Conservation (phyloP, 2,888 invertebrate genomes). For the Drosophila mettleri region DNA sequence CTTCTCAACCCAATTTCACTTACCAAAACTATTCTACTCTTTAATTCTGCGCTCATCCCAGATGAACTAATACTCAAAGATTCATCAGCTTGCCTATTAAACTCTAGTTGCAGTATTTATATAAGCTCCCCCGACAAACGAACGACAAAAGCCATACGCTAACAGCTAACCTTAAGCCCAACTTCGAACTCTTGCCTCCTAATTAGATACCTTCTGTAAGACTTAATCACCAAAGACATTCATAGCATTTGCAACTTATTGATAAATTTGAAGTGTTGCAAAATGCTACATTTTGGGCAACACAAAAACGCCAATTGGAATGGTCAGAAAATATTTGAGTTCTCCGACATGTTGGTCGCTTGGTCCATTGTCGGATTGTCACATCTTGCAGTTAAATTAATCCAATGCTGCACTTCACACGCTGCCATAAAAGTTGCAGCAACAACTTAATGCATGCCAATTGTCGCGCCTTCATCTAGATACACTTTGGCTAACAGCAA, state of each 20-base stretch:
- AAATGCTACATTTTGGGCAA: slow-evolving; percentile 1
- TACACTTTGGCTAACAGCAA: slow-evolving; percentile 74
- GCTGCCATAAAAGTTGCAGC: slow-evolving; percentile 61
- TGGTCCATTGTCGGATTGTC: slow-evolving; percentile 45
- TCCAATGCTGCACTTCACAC: slow-evolving; percentile 69
- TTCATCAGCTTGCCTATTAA: neutral
- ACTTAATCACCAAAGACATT: neutral
- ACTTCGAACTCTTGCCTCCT: neutral
- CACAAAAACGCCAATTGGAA: slow-evolving; percentile 8
- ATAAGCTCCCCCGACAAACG: neutral
- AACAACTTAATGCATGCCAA: slow-evolving; percentile 81
- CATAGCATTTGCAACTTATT: neutral
- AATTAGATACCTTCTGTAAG: neutral
- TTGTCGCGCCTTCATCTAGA: slow-evolving; percentile 81
- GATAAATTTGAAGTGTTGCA: neutral
- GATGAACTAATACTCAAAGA: neutral
- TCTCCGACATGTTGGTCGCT: slow-evolving; percentile 8
- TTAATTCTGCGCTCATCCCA: neutral
- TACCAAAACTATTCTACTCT: no score
- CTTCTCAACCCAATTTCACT: neutral
- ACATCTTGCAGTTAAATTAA: slow-evolving; percentile 58
- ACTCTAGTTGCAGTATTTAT: neutral
- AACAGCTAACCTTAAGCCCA: slow-evolving; percentile 7
- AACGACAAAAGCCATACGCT: neutral
- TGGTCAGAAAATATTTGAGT: slow-evolving; percentile 33